Evolutionary conservation across 2,888 invertebrate genomes (phyloP).

Genomic region (Drosophila cracens): DNA sequence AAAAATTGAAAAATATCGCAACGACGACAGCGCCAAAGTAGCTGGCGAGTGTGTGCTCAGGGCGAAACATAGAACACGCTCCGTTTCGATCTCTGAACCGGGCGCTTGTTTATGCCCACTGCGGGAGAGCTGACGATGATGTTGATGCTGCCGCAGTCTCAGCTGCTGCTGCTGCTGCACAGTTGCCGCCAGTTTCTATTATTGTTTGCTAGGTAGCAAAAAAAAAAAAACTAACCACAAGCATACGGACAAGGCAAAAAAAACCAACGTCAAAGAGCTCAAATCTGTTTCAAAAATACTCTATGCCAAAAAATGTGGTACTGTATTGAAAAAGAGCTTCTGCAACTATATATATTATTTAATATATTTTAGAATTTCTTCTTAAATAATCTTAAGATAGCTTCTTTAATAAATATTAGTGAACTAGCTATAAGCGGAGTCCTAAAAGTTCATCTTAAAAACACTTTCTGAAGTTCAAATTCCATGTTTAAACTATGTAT

Average conservation of each 20-base stretch:
- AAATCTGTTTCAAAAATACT: conserved; percentile 34
- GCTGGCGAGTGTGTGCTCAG: conserved; percentile 64
- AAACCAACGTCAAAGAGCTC: conserved; percentile 22
- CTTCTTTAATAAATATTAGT: neutral
- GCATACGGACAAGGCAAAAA: conserved; percentile 19
- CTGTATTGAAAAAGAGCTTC: neutral
- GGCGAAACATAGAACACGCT: conserved; percentile 54
- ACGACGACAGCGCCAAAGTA: conserved; percentile 67
- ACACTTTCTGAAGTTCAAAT: neutral
- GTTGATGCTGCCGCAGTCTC: neutral
- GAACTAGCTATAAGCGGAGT: neutral
- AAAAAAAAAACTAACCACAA: conserved; percentile 49
- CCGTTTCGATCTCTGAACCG: conserved; percentile 63
- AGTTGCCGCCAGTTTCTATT: conserved; percentile 61
- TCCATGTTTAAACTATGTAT: neutral
- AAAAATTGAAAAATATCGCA: conserved; percentile 79
- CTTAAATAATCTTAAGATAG: neutral
- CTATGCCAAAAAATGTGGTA: conserved; percentile 12
- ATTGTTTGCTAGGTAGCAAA: conserved; percentile 69
- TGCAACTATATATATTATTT: neutral
- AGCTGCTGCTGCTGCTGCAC: conserved; percentile 3
- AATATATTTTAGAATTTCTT: neutral
- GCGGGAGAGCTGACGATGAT: conserved; percentile 65
- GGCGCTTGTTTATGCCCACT: conserved; percentile 40
- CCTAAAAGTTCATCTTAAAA: neutral